These are phyloP conservation scores for Phataginus tetradactyla DNA, from an alignment of 2,797 vertebrate genomes.

Conservation along the genomic window DNA sequence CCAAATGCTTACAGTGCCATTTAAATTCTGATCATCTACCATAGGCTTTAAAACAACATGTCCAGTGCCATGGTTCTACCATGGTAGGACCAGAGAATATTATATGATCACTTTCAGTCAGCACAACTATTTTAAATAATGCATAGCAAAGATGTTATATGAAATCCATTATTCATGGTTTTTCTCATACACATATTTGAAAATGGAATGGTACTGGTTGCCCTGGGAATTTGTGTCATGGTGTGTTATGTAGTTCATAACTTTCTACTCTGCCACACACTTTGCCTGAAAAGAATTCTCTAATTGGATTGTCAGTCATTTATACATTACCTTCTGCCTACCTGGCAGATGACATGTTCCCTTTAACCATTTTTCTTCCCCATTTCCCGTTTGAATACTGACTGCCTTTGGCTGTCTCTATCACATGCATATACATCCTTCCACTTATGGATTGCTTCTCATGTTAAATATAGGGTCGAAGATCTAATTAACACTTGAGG, in stretches of 20 bases:
- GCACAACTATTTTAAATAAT: constrained; percentile 83
- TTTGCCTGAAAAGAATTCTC: constrained; percentile 63
- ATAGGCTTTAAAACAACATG: constrained; percentile 53
- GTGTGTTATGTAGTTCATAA: constrained; percentile 56
- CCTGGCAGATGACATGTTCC: neutral
- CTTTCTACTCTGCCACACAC: constrained; percentile 61
- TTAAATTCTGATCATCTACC: constrained; percentile 48
- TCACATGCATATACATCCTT: neutral
- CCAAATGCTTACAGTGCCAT: constrained; percentile 61
- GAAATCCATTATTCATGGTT: constrained; percentile 82
- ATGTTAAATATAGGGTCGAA: neutral
- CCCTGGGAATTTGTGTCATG: constrained; percentile 70
- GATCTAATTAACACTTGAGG: neutral
- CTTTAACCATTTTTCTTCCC: constrained; percentile 4
- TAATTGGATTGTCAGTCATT: constrained; percentile 64
- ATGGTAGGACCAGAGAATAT: constrained; percentile 53
- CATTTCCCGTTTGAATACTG: neutral
- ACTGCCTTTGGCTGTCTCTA: neutral
- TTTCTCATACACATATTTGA: constrained; percentile 75
- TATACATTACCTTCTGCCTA: constrained; percentile 30
- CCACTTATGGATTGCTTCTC: neutral
- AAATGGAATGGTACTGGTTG: constrained; percentile 70
- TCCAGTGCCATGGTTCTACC: constrained; percentile 14
- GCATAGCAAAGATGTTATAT: constrained; percentile 76
- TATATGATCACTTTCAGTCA: constrained; percentile 76